Evolutionary conservation across 2,113 vertebrate species (phyloP).

Genomic region (Eptesicus fuscus): DNA sequence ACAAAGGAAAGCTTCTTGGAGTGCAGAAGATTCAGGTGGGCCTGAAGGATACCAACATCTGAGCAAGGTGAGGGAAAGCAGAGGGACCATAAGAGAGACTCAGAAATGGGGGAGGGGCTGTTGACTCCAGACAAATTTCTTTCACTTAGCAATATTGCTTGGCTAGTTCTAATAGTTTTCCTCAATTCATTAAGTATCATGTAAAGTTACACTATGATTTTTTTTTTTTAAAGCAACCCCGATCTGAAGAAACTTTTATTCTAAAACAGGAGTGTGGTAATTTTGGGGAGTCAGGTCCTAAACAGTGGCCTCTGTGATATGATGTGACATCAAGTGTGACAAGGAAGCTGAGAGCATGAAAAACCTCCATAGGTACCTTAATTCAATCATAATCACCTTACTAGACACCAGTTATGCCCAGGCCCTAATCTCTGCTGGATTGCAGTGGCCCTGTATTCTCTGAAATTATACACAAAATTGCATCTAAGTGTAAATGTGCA

Average conservation of each 20-base stretch:
- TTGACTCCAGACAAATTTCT: not conserved
- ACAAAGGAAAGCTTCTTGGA: not conserved
- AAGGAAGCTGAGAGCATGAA: not conserved
- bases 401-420: not conserved
- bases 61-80: not conserved
- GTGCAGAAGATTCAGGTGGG: not conserved
- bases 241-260: not conserved
- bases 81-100: not conserved
- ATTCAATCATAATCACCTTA: not conserved
- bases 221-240: not conserved
- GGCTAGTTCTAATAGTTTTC: not conserved
- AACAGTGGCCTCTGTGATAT: not conserved
- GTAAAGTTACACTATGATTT: not conserved
- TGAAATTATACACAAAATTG: not conserved
- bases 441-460: not conserved
- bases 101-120: rapidly evolving
- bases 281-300: not conserved
- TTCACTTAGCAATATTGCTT: not conserved
- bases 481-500: not conserved
- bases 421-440: not conserved
- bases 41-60: not conserved
- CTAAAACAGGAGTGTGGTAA: not conserved
- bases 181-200: not conserved
- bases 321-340: not conserved
- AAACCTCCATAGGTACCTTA: not conserved